These are phyloP conservation scores for Calidris pygmaea DNA, from an alignment of 2,113 vertebrate genomes.

Conservation along the genomic window DNA sequence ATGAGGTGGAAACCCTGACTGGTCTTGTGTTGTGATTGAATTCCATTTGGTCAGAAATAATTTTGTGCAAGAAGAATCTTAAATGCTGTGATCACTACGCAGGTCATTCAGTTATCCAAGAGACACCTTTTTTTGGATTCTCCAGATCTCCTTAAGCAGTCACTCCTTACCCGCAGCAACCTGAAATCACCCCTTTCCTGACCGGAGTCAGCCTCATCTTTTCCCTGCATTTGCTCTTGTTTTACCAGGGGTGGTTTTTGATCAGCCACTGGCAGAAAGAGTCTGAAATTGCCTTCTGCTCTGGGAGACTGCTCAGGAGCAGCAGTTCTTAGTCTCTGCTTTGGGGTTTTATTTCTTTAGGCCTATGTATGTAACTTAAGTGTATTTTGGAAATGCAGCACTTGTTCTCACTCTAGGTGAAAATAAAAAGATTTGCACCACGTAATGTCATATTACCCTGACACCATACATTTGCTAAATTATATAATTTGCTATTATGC, in stretches of 20 bases:
- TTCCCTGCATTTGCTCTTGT: accelerated
- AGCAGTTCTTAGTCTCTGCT: neutral
- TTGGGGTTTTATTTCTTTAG: neutral
- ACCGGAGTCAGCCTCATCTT: neutral
- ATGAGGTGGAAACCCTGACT: neutral
- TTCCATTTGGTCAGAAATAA: neutral
- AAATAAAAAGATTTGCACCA: neutral
- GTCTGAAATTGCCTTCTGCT: neutral
- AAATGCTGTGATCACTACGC: neutral
- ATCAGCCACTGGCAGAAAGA: neutral
- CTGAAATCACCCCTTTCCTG: neutral
- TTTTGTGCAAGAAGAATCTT: neutral
- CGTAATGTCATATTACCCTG: too few relatives aligned
- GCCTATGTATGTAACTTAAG: neutral
- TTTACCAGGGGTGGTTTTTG: neutral
- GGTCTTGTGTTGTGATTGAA: neutral
- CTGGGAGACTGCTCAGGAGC: neutral
- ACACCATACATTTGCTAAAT: too few relatives aligned
- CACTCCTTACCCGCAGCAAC: accelerated
- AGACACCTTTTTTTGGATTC: neutral
- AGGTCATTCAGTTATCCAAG: neutral
- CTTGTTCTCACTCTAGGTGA: accelerated
- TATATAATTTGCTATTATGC: too few relatives aligned
- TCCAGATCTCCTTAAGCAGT: neutral
- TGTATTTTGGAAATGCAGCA: neutral